These are phyloP conservation scores for Callinectes sapidus DNA, from an alignment of 2,888 invertebrate genomes.

Conservation along the genomic window DNA sequence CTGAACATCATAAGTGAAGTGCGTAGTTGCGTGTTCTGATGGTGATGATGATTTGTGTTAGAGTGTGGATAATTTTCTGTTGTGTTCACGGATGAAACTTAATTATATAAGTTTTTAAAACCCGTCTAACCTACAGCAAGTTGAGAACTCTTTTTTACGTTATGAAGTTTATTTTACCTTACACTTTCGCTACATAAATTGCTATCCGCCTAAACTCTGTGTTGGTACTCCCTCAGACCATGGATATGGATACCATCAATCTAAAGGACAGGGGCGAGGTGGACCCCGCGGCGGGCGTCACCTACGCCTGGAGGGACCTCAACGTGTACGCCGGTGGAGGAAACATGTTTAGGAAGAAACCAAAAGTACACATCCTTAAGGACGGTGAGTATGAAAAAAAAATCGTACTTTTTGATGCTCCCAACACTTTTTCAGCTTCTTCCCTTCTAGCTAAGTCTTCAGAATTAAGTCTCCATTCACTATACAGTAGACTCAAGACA, in stretches of 20 bases:
- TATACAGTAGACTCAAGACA: too few relatives aligned
- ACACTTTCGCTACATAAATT: background rate
- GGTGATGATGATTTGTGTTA: background rate
- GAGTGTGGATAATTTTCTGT: background rate
- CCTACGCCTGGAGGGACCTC: conserved; percentile 87
- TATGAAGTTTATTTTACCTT: background rate
- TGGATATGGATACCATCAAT: conserved; percentile 48
- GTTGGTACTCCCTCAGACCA: background rate
- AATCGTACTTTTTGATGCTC: background rate
- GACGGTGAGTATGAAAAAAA: conserved; percentile 42
- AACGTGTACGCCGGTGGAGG: conserved; percentile 81
- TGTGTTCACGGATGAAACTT: background rate
- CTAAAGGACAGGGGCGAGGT: background rate
- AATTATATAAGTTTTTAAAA: background rate
- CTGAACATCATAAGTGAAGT: background rate
- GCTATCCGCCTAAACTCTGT: background rate
- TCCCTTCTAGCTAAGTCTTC: background rate
- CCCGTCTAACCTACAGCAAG: background rate
- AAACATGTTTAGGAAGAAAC: conserved; percentile 52
- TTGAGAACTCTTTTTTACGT: background rate
- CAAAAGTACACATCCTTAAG: conserved; percentile 54
- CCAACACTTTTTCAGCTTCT: background rate
- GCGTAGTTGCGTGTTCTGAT: background rate
- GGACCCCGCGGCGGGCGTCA: conserved; percentile 76
- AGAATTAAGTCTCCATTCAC: background rate